Evolutionary conservation across 2,888 invertebrate species (phyloP).

Genomic region (Diadegma fenestrale): DNA sequence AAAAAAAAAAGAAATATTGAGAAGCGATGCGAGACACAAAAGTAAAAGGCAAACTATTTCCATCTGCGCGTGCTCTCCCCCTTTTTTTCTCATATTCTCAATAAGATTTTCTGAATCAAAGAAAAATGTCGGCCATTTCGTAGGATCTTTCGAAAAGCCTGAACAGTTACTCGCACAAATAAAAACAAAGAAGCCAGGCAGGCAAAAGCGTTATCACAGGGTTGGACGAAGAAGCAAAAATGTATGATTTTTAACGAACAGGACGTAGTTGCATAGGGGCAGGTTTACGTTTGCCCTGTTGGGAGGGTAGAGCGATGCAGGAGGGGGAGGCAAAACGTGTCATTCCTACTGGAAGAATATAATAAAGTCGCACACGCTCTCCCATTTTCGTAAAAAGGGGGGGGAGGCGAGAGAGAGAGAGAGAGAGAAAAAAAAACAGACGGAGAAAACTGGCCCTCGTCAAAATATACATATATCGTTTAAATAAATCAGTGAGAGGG

Average conservation of each 20-base stretch:
- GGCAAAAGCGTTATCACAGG: not conserved
- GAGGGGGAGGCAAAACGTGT: slow-evolving; percentile 44
- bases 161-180: not conserved
- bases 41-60: slow-evolving; percentile 52
- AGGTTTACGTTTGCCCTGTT: not conserved
- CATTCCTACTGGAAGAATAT: slow-evolving; percentile 51
- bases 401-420: not conserved
- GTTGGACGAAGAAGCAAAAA: slow-evolving; percentile 28
- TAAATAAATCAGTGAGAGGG: slow-evolving; percentile 22
- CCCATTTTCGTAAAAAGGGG: not conserved
- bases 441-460: not conserved
- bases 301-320: not conserved
- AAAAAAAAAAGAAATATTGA: slow-evolving; percentile 40
- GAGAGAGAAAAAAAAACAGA: not conserved
- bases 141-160: not conserved
- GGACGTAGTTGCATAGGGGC: not conserved
- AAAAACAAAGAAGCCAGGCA: not conserved
- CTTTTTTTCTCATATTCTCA: not conserved
- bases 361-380: slow-evolving; percentile 42
- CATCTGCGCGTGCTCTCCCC: not conserved
- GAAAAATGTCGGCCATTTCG: not conserved
- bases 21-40: slow-evolving; percentile 40
- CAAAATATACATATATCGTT: slow-evolving; percentile 10
- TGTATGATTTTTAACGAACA: slow-evolving; percentile 61
- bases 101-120: not conserved